phyloP scores from a whole-genome alignment of 2,888 invertebrate species.

The Lapara coniferarum region DNA sequence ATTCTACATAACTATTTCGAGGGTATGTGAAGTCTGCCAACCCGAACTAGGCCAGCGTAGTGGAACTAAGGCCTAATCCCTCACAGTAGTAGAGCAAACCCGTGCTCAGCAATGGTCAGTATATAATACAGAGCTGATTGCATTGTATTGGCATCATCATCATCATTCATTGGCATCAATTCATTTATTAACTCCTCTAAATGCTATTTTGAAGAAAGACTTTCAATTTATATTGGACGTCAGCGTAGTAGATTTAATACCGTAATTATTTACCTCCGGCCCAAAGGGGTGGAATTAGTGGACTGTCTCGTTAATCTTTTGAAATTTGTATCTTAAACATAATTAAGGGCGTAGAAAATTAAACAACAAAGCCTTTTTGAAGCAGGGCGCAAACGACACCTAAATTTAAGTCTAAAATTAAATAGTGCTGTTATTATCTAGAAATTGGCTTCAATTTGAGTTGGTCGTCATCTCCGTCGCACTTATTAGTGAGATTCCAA shows the following conservation, averaged over 20 bases:
- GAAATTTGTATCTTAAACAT: slow-evolving; percentile 48
- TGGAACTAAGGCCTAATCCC: too few species aligned
- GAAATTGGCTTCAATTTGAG: slow-evolving; percentile 29
- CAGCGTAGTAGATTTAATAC: slow-evolving; percentile 33
- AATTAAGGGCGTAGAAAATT: slow-evolving; percentile 48
- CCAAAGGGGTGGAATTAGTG: slow-evolving; percentile 42
- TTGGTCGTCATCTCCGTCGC: slow-evolving; percentile 15
- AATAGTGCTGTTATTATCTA: slow-evolving; percentile 35
- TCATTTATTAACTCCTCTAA: too few species aligned
- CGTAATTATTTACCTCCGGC: slow-evolving; percentile 37
- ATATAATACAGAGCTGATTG: too few species aligned
- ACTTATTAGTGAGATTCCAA: slow-evolving; percentile 25
- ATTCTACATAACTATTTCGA: too few species aligned
- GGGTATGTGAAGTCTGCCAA: too few species aligned
- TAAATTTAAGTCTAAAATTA: slow-evolving; percentile 36
- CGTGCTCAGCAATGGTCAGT: too few species aligned
- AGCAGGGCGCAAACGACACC: slow-evolving; percentile 36
- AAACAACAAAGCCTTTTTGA: slow-evolving; percentile 42
- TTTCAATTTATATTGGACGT: slow-evolving; percentile 33
- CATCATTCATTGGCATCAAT: too few species aligned
- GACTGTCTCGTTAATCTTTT: slow-evolving; percentile 49
- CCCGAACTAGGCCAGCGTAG: too few species aligned
- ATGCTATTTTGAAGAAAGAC: too few species aligned
- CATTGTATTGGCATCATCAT: too few species aligned
- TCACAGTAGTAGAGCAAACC: too few species aligned